Evolutionary conservation across 2,888 invertebrate genomes (phyloP).

Genomic region (Drosophila ezoana): DNA sequence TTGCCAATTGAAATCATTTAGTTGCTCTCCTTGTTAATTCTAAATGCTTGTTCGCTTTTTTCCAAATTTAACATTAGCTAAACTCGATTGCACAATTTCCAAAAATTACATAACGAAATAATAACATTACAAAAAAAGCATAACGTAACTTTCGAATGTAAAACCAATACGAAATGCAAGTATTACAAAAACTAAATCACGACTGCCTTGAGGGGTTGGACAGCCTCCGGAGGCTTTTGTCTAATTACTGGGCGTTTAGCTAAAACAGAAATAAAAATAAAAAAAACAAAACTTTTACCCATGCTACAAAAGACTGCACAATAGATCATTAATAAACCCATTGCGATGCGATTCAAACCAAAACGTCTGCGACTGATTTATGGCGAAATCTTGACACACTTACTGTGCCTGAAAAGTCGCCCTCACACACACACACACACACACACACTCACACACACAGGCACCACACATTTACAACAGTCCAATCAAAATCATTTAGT

Average conservation of each 20-base stretch:
- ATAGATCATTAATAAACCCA: constrained; percentile 45
- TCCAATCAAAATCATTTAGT: constrained; percentile 55
- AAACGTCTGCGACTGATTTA: constrained; percentile 13
- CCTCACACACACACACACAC: constrained; percentile 15
- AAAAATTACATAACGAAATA: constrained; percentile 17
- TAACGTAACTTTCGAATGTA: constrained; percentile 39
- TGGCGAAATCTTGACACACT: constrained; percentile 56
- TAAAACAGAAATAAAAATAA: constrained; percentile 3
- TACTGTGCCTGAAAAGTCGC: constrained; percentile 23
- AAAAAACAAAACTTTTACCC: constrained; percentile 25
- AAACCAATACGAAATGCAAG: constrained; percentile 25
- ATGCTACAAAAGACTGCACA: constrained; percentile 11
- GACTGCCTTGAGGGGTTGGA: neutral
- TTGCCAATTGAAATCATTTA: no score
- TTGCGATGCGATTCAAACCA: constrained; percentile 13
- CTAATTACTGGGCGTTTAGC: constrained; percentile 60
- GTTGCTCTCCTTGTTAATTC: no score
- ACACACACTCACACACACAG: no score
- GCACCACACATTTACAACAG: neutral
- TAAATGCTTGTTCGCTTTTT: neutral
- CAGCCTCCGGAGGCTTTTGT: constrained; percentile 17
- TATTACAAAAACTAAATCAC: constrained; percentile 16
- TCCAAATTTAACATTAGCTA: neutral
- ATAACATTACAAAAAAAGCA: neutral
- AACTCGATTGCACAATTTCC: constrained; percentile 3